Conservation (phyloP, 2,888 invertebrate genomes). For the Ochropleura leucogaster region DNA sequence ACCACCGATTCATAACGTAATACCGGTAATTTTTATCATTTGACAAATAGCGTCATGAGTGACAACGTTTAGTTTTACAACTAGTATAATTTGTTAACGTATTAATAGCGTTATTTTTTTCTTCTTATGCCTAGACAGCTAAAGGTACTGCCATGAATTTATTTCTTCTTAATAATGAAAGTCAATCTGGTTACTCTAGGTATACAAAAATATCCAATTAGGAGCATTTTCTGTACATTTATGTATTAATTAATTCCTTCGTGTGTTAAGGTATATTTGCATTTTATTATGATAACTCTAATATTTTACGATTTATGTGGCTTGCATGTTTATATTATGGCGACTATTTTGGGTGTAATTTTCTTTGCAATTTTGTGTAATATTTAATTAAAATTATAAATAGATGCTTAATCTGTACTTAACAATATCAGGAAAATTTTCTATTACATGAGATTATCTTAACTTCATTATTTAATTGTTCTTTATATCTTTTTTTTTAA, state of each 20-base stretch:
- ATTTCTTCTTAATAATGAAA: conserved; percentile 49
- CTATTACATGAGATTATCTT: conserved; percentile 66
- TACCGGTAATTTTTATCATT: conserved; percentile 61
- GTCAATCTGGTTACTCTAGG: conserved; percentile 59
- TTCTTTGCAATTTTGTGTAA: conserved; percentile 65
- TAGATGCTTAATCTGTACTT: conserved; percentile 73
- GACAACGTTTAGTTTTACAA: conserved; percentile 56
- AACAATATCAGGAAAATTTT: conserved; percentile 64
- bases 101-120: conserved; percentile 48
- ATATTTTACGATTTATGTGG: conserved; percentile 65
- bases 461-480: conserved; percentile 50
- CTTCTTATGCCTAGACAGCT: conserved; percentile 69
- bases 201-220: conserved; percentile 54
- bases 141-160: conserved; percentile 71
- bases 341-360: conserved; percentile 70
- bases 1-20: conserved; percentile 67
- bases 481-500: conserved; percentile 49
- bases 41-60: conserved; percentile 57
- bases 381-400: conserved; percentile 62
- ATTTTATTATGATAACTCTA: conserved; percentile 64
- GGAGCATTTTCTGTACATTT: conserved; percentile 63
- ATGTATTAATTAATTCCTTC: conserved; percentile 70
- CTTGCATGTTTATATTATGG: conserved; percentile 69
- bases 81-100: conserved; percentile 62
- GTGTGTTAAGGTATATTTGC: conserved; percentile 61